A percentile compares a stretch with the other conserved stretches of the same genome.
phyloP scores from a whole-genome alignment of 2,113 vertebrate species.

The Hymenochirus boettgeri region DNA sequence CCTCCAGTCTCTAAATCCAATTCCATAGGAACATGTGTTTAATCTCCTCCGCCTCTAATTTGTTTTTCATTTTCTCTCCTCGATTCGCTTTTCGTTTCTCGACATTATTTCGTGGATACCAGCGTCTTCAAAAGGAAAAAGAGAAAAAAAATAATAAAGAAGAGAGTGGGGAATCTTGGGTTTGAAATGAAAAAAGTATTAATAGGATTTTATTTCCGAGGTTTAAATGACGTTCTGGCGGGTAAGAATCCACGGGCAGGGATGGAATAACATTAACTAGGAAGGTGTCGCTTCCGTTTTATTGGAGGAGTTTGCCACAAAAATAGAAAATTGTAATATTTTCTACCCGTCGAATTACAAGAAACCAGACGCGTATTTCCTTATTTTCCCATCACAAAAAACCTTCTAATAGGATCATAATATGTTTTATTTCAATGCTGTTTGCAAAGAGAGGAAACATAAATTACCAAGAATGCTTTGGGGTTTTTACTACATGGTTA shows the following conservation, averaged over 20 bases:
- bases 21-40: slow-evolving; percentile 1
- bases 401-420: too few species aligned
- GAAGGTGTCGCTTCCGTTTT: slow-evolving; percentile 5
- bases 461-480: too few species aligned
- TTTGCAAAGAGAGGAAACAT: too few species aligned
- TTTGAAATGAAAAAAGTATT: neutral
- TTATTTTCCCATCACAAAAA: too few species aligned
- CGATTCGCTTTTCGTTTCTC: neutral
- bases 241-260: neutral
- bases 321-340: slow-evolving; percentile 26
- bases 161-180: neutral
- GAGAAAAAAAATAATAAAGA: slow-evolving; percentile 1
- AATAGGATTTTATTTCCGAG: neutral
- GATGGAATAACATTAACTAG: slow-evolving; percentile 6
- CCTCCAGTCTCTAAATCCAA: slow-evolving; percentile 8
- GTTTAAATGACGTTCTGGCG: slow-evolving; percentile 5
- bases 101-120: neutral
- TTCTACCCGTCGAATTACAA: too few species aligned
- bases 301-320: slow-evolving; percentile 9
- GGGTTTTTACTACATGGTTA: too few species aligned
- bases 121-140: neutral
- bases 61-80: neutral
- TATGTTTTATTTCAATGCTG: too few species aligned
- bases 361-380: too few species aligned
- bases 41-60: neutral